A percentile compares a stretch with the other conserved stretches of the same genome.
phyloP scores from a whole-genome alignment of 2,113 vertebrate species.

The Actenoides hombroni region DNA sequence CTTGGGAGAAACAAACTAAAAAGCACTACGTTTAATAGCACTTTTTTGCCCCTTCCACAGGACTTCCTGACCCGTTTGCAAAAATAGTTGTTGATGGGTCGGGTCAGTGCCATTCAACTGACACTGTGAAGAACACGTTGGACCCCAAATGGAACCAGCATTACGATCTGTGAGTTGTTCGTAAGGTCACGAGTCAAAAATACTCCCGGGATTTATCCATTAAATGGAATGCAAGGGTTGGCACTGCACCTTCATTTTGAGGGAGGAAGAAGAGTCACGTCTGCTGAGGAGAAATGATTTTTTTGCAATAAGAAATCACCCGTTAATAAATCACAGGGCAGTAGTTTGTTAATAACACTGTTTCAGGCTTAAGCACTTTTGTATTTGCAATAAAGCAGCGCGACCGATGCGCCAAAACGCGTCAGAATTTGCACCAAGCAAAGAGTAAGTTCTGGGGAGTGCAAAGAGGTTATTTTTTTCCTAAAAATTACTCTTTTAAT shows the following conservation, averaged over 20 bases:
- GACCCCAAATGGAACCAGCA: conserved; percentile 99
- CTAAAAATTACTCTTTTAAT: not conserved
- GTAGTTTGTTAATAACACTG: conserved; percentile 54
- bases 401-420: not conserved
- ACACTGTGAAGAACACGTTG: conserved; percentile 97
- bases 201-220: not conserved
- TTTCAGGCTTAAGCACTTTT: conserved; percentile 9
- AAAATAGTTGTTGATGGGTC: conserved; percentile 98
- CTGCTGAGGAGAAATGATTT: not conserved
- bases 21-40: not conserved
- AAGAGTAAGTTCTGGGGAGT: not conserved
- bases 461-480: not conserved
- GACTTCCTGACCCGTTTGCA: conserved; percentile 94
- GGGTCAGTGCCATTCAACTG: conserved; percentile 97
- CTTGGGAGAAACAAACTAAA: not conserved
- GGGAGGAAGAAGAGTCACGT: not conserved
- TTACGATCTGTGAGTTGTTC: conserved; percentile 91
- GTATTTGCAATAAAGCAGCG: conserved; percentile 30
- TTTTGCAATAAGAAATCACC: not conserved
- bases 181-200: not conserved
- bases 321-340: not conserved
- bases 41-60: conserved; percentile 68
- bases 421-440: not conserved
- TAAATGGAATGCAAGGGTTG: not conserved
- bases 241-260: not conserved